Evolutionary conservation across 2,888 invertebrate species (phyloP).

Genomic region (Diabrotica balteata): DNA sequence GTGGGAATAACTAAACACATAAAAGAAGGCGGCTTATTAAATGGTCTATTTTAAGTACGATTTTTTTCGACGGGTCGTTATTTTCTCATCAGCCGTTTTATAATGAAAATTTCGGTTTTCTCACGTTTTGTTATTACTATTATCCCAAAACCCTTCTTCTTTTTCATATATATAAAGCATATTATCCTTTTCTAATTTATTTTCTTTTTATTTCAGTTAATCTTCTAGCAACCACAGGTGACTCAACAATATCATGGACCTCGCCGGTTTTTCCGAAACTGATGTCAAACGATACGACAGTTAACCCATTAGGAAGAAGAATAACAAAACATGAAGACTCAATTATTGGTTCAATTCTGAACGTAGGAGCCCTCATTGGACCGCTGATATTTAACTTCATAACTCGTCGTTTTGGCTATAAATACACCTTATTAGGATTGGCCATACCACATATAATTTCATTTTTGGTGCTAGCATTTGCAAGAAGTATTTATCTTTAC

Average conservation of each 20-base stretch:
- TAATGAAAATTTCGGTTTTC: no score
- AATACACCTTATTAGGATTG: slow-evolving; percentile 69
- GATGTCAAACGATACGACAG: slow-evolving; percentile 40
- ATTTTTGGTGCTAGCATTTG: slow-evolving; percentile 41
- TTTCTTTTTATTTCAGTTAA: slow-evolving; percentile 40
- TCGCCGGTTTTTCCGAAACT: slow-evolving; percentile 47
- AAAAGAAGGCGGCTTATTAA: no score
- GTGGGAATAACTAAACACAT: no score
- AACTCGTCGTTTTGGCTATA: slow-evolving; percentile 63
- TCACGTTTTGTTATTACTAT: no score
- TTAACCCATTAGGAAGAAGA: slow-evolving; percentile 52
- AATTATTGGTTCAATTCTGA: slow-evolving; percentile 63
- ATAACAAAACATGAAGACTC: slow-evolving; percentile 58
- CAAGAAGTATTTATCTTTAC: slow-evolving; percentile 39
- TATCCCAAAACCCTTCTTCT: no score
- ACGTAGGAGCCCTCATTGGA: slow-evolving; percentile 64
- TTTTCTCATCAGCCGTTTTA: no score
- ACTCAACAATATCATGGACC: slow-evolving; percentile 45
- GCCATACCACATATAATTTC: slow-evolving; percentile 44
- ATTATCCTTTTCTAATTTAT: neutral
- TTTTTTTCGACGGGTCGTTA: no score
- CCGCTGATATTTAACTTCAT: slow-evolving; percentile 72
- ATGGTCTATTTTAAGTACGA: no score
- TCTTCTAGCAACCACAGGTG: slow-evolving; percentile 47
- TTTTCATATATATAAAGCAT: no score